Percentiles rank a stretch among this genome's conserved stretches.
These are phyloP conservation scores for Megalops atlanticus DNA, from an alignment of 2,113 vertebrate species.

Conservation along the genomic window DNA sequence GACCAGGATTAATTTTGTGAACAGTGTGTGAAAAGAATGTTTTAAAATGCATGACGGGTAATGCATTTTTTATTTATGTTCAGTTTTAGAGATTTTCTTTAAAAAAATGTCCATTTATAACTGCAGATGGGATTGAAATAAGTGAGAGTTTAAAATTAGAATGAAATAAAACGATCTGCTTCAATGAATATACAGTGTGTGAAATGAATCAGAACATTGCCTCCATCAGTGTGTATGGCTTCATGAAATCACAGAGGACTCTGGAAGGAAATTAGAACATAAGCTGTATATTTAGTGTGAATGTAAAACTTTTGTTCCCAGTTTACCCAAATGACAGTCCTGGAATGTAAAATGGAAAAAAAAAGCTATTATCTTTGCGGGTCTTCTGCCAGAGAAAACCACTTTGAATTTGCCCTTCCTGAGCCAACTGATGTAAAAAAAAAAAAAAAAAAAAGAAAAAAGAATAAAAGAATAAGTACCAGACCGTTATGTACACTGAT, in stretches of 20 bases:
- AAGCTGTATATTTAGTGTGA: conserved; percentile 3
- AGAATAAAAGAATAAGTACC: background rate
- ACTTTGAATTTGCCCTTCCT: conserved; percentile 2
- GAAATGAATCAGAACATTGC: conserved; percentile 15
- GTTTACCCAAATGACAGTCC: conserved; percentile 16
- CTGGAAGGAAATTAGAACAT: conserved; percentile 6
- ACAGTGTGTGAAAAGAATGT: background rate
- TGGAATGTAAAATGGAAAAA: conserved; percentile 15
- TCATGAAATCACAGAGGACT: background rate
- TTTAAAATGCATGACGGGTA: background rate
- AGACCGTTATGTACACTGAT: background rate
- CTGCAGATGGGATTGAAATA: background rate
- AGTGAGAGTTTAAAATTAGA: background rate
- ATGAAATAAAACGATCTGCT: background rate
- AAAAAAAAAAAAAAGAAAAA: background rate
- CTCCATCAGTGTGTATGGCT: background rate
- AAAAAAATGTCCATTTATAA: background rate
- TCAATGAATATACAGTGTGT: background rate
- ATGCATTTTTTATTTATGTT: conserved; percentile 9
- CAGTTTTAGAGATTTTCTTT: background rate
- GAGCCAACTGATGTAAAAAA: conserved; percentile 8
- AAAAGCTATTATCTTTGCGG: conserved; percentile 1
- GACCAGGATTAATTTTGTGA: background rate
- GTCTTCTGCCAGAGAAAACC: conserved; percentile 15
- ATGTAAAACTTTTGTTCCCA: background rate